These are phyloP conservation scores for Orthonychiurus folsomi DNA, from an alignment of 2,888 invertebrate genomes.

Conservation along the genomic window DNA sequence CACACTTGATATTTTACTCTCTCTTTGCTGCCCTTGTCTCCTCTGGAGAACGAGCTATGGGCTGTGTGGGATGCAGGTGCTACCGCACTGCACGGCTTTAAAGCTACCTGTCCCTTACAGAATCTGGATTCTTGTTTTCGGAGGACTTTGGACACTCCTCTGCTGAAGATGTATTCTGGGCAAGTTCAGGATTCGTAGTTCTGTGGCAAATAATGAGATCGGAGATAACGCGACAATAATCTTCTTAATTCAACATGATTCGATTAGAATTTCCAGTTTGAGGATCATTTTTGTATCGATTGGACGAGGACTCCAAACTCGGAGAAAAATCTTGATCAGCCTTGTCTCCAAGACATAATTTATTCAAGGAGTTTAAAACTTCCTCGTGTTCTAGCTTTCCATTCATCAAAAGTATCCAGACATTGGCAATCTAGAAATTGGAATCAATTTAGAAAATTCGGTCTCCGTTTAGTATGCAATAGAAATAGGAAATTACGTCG, in stretches of 20 bases:
- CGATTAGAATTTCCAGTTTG: conserved; percentile 18
- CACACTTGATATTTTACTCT: too few species aligned
- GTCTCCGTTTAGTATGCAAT: conserved; percentile 6
- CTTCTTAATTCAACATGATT: conserved; percentile 60
- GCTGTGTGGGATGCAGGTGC: too few species aligned
- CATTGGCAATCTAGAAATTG: conserved; percentile 51
- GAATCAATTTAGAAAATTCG: conserved; percentile 6
- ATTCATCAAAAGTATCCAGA: conserved; percentile 54
- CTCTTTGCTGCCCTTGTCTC: too few species aligned
- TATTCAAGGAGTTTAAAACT: conserved; percentile 44
- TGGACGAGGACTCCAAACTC: too few species aligned
- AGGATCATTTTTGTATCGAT: too few species aligned
- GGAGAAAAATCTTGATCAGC: too few species aligned
- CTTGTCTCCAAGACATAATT: conserved; percentile 11
- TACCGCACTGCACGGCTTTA: too few species aligned
- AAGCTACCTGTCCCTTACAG: too few species aligned
- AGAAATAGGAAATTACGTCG: conserved; percentile 54
- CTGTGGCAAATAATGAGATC: conserved; percentile 51
- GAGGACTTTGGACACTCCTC: too few species aligned
- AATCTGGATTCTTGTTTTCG: too few species aligned
- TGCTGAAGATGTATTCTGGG: neutral
- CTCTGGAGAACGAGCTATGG: too few species aligned
- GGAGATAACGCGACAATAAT: conserved; percentile 71
- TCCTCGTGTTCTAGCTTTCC: conserved; percentile 49
- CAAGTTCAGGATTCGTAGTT: too few species aligned